Evolutionary conservation across 2,113 vertebrate species (phyloP).

Genomic region (Asarcornis scutulata): DNA sequence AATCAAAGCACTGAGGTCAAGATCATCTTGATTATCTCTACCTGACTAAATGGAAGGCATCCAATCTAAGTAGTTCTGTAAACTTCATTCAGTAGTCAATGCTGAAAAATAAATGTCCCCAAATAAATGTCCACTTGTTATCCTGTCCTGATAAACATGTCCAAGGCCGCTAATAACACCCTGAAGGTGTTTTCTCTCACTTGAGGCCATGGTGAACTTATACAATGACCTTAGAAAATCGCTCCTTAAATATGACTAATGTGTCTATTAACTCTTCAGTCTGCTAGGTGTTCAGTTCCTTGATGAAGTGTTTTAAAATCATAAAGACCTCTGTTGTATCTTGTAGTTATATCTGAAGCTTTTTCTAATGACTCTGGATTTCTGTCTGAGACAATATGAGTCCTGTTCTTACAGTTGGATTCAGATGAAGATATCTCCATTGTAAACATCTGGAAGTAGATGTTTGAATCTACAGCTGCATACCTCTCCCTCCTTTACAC

Average conservation of each 20-base stretch:
- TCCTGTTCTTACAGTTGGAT: background rate
- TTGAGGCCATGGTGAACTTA: background rate
- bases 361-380: background rate
- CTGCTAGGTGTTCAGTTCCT: background rate
- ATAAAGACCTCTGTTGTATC: background rate
- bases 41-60: background rate
- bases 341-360: background rate
- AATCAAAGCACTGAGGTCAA: accelerated
- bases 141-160: background rate
- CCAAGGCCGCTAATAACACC: background rate
- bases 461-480: background rate
- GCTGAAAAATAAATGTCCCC: background rate
- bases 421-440: background rate
- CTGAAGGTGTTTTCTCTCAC: background rate
- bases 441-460: background rate
- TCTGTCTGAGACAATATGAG: background rate
- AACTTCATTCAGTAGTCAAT: background rate
- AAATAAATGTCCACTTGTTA: background rate
- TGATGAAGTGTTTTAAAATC: background rate
- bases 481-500: background rate
- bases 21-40: background rate
- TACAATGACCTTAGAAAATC: background rate
- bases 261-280: background rate
- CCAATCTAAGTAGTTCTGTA: background rate
- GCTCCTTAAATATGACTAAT: background rate